Conservation (phyloP, 2,113 vertebrate genomes). For the Campylomormyrus numenius region DNA sequence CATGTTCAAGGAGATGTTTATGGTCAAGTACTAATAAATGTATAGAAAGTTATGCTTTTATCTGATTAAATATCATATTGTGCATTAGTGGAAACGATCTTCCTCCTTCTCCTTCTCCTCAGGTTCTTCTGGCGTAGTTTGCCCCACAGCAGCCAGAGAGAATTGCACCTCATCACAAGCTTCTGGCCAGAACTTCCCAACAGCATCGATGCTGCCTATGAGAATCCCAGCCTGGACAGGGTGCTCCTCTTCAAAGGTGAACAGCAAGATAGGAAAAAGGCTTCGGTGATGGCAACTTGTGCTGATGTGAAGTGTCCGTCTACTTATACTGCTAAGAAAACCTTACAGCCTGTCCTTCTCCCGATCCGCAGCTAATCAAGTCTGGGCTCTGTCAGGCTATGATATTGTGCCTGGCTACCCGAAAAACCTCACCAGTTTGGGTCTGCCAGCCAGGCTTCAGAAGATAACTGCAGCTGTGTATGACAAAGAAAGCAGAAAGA, state of each 20-base stretch:
- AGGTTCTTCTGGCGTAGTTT: slow-evolving; percentile 80
- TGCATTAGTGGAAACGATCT: not conserved
- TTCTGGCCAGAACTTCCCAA: slow-evolving; percentile 73
- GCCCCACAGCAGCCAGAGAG: slow-evolving; percentile 27
- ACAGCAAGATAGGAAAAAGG: not conserved
- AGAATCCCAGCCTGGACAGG: slow-evolving; percentile 31
- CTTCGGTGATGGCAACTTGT: not conserved
- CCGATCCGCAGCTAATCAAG: slow-evolving; percentile 54
- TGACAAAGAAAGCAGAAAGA: slow-evolving; percentile 56
- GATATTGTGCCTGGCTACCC: slow-evolving; percentile 67
- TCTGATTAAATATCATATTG: not conserved
- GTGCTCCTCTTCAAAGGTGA: slow-evolving; percentile 58
- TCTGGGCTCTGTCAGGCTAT: slow-evolving; percentile 75
- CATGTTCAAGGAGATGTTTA: not conserved
- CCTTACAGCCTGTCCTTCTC: not conserved
- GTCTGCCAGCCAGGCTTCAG: slow-evolving; percentile 60
- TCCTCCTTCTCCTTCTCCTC: not conserved
- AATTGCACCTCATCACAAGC: slow-evolving; percentile 65
- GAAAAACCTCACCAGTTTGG: slow-evolving; percentile 57
- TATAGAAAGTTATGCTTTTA: not conserved
- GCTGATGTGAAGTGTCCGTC: not conserved
- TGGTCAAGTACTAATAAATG: not conserved
- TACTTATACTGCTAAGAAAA: not conserved
- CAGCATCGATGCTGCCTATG: slow-evolving; percentile 41
- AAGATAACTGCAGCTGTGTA: slow-evolving; percentile 72